Conservation (phyloP, 2,113 vertebrate species). For the Mustela lutreola region DNA sequence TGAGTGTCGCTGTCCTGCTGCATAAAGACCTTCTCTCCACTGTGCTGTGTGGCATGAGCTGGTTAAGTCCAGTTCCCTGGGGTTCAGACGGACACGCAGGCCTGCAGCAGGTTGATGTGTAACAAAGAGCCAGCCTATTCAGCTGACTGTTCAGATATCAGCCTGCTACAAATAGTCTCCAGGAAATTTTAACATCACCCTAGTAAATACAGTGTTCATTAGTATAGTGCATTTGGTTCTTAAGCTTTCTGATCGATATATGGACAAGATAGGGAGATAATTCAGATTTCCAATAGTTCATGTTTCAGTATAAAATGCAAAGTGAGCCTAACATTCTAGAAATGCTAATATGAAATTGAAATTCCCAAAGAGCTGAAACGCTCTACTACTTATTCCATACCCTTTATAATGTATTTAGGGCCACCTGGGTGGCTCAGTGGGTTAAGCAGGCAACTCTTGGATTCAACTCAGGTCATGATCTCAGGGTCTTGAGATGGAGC, state of each 20-base stretch:
- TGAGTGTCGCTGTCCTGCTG: slow-evolving; percentile 69
- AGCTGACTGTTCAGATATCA: slow-evolving; percentile 76
- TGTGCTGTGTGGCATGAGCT: slow-evolving; percentile 65
- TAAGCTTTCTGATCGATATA: slow-evolving; percentile 23
- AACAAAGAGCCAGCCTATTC: slow-evolving; percentile 70
- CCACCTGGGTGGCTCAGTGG: neutral
- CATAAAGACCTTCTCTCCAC: slow-evolving; percentile 70
- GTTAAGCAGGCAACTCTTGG: neutral
- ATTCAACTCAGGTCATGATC: neutral
- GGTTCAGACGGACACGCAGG: slow-evolving; percentile 71
- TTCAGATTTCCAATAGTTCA: slow-evolving; percentile 48
- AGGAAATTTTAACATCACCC: slow-evolving; percentile 64
- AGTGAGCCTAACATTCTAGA: neutral
- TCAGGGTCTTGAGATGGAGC: neutral
- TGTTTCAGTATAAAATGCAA: slow-evolving; percentile 33
- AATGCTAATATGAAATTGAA: slow-evolving; percentile 37
- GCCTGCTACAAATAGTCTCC: slow-evolving; percentile 68
- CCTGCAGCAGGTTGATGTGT: slow-evolving; percentile 75
- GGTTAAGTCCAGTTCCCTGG: slow-evolving; percentile 68
- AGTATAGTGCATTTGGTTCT: neutral
- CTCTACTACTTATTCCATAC: neutral
- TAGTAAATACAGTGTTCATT: slow-evolving; percentile 51
- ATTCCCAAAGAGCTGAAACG: neutral
- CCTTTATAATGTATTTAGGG: neutral
- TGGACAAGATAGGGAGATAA: neutral